These are phyloP conservation scores for Spodoptera exigua DNA, from an alignment of 2,888 invertebrate species.

Conservation along the genomic window DNA sequence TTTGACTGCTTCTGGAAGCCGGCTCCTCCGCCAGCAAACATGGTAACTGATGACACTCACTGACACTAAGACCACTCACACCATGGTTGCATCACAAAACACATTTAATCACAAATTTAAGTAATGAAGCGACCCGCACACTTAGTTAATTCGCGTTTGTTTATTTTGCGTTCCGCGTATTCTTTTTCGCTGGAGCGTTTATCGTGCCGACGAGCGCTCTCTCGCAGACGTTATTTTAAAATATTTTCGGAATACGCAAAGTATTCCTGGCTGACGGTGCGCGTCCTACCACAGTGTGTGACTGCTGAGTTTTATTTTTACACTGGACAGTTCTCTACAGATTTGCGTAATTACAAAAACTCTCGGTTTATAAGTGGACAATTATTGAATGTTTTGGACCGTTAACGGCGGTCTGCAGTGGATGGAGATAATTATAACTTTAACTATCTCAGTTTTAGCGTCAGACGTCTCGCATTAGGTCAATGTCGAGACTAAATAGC, in stretches of 20 bases:
- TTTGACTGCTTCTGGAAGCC: constrained; percentile 84
- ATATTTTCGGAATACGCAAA: constrained; percentile 66
- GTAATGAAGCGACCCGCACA: constrained; percentile 13
- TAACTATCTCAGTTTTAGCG: constrained; percentile 31
- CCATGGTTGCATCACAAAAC: neutral
- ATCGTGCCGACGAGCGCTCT: constrained; percentile 46
- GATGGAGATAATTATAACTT: constrained; percentile 36
- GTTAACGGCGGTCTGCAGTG: constrained; percentile 23
- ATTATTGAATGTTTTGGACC: constrained; percentile 34
- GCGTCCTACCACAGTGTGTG: constrained; percentile 59
- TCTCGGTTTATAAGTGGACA: constrained; percentile 43
- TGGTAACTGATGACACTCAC: constrained; percentile 47
- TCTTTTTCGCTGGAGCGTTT: constrained; percentile 39
- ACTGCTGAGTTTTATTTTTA: constrained; percentile 70
- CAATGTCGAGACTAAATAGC: constrained; percentile 43
- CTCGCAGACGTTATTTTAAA: constrained; percentile 59
- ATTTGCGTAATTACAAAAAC: constrained; percentile 65
- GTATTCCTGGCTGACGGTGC: constrained; percentile 61
- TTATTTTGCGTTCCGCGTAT: constrained; percentile 47
- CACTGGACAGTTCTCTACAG: constrained; percentile 59
- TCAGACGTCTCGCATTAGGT: constrained; percentile 42
- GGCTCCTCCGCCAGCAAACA: constrained; percentile 85
- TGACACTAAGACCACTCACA: constrained; percentile 14
- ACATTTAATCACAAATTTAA: constrained; percentile 9
- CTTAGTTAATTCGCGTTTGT: constrained; percentile 31